Base-by-base conservation (phyloP, 2,888 invertebrate species). In the Cheilosia vulpina region DNA sequence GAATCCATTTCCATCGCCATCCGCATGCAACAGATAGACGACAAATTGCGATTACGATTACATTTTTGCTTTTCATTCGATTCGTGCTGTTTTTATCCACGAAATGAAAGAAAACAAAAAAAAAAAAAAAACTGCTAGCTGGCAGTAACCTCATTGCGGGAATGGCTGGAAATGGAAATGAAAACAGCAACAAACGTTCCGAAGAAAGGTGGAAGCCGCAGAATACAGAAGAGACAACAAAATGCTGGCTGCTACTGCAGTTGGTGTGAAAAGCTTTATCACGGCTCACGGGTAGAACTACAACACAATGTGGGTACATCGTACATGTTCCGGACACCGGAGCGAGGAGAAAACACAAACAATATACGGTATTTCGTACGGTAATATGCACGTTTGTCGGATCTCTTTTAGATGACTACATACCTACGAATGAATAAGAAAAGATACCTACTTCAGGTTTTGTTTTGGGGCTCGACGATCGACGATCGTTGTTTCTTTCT, bases 41-140 rank as follows among this genome's bases (percentile, higher is more conserved):
- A 47, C 38, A 73, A 83, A 83, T 78, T 83, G 55, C 55, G 68
- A 83, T 78, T 75, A 69, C 73, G 69, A 69, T 79, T 81, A 68
- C 68, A 47, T 62, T 63, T 52, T 47, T 77, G 52, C 41, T 62
- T 19, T 27, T 57, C 9, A 24, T 11, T 31, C 45, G n/a, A 9
- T 31, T 58, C 24, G 11, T 24, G 19, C 19, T 6, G 7, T 50
- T 52, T 1, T 31, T 69, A 58, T 43, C 31, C 68, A 43, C 19
- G 27, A 17, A 53, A 66, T 21, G 17, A n/a, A 52, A 47, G 19
- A 47, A 45, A 45, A 15, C n/a, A n/a, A 43, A 5, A 58, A 4
- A 47, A 66, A 38, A 52, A 34, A 57, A 53, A 68, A 45, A 78
- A 72, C 31, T 66, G 55, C 60, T 78, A 31, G 31, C 63, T 65